A percentile compares a stretch with the other conserved stretches of the same genome.
Evolutionary conservation across 2,113 vertebrate species (phyloP).

Genomic region (Protobothrops flavoviridis): DNA sequence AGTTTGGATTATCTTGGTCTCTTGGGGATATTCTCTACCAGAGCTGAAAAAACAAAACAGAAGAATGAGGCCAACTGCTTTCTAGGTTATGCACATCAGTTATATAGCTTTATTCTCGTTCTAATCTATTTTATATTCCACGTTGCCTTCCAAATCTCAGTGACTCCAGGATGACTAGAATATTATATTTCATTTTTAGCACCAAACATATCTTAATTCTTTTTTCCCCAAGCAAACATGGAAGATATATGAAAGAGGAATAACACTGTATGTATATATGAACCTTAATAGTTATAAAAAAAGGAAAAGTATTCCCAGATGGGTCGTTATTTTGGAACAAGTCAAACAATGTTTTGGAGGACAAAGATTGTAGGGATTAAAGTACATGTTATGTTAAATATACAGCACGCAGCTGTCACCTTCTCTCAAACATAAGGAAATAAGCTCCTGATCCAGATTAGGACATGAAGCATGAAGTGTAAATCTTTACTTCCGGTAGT

Average conservation of each 20-base stretch:
- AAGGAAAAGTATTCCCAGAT: fast-evolving
- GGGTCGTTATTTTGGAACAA: neutral
- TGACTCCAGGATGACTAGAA: neutral
- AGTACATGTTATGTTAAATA: neutral
- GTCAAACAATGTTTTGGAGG: neutral
- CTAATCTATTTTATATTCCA: neutral
- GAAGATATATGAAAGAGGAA: neutral
- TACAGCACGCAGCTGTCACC: neutral
- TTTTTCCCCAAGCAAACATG: neutral
- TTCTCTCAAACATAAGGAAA: neutral
- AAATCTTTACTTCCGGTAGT: neutral
- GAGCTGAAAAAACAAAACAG: neutral
- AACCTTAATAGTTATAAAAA: neutral
- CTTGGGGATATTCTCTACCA: neutral
- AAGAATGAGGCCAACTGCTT: neutral
- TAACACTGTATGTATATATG: neutral
- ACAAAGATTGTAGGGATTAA: neutral
- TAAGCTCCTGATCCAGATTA: neutral
- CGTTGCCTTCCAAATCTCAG: neutral
- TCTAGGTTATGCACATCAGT: neutral
- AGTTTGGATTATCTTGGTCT: neutral
- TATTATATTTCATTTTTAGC: neutral
- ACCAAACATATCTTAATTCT: neutral
- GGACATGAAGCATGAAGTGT: neutral
- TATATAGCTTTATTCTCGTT: neutral